Conservation (phyloP, 1,140 invertebrate genomes). For the Hyposmocoma kahamanoa region DNA sequence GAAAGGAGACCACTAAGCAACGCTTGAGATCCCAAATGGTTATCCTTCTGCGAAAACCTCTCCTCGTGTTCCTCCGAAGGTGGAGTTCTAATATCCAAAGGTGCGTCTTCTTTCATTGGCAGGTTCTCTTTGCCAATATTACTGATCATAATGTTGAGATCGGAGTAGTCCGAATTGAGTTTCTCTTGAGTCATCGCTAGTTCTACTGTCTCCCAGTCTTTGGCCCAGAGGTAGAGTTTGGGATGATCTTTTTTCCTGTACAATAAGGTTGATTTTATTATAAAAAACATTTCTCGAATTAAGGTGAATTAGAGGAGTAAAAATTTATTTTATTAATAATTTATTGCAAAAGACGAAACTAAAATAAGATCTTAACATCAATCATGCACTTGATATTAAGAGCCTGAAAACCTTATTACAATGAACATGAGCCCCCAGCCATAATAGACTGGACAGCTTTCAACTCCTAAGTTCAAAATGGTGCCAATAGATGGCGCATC, state of each 20-base stretch:
- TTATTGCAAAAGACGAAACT: too few relatives aligned
- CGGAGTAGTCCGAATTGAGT: constrained; percentile 46
- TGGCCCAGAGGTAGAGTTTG: constrained; percentile 89
- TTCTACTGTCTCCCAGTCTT: constrained; percentile 82
- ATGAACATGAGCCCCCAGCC: neutral
- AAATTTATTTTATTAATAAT: too few relatives aligned
- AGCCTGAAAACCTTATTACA: neutral
- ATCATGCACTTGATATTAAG: too few relatives aligned
- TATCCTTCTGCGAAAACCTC: constrained; percentile 25
- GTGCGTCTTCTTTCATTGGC: constrained; percentile 28
- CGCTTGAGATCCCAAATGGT: constrained; percentile 11
- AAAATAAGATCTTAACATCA: too few relatives aligned
- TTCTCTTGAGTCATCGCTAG: constrained; percentile 36
- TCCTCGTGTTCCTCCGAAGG: constrained; percentile 26
- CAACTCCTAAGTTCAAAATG: too few relatives aligned
- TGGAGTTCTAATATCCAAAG: constrained; percentile 22
- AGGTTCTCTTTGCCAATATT: constrained; percentile 48
- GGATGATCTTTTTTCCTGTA: constrained; percentile 84
- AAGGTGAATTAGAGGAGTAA: too few relatives aligned
- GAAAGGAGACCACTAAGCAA: constrained; percentile 40
- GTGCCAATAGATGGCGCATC: too few relatives aligned
- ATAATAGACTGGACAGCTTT: too few relatives aligned
- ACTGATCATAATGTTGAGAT: constrained; percentile 49
- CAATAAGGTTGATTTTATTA: constrained; percentile 1
- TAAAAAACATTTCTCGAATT: too few relatives aligned